Base-by-base conservation (phyloP, 2,113 vertebrate genomes). In the Alligator mississippiensis region DNA sequence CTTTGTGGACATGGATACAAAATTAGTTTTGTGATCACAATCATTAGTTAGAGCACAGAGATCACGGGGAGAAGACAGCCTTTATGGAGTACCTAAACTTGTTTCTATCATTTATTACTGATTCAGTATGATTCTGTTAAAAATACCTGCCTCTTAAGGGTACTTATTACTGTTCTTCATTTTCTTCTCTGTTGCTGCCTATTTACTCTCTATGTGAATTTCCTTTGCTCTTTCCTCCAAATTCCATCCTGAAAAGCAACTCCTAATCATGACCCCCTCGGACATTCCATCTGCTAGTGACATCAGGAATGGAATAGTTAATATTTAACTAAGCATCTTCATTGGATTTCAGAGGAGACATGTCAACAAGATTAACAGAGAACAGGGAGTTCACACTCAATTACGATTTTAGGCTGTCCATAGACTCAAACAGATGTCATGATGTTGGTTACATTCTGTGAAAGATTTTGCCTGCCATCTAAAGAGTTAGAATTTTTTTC, bases 41-140 rank as follows among this genome's bases (percentile, higher is more conserved):
- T 38, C 9, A 21, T 58, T 28, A 30, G 16, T 14, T 47, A 17
- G 27, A 30, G 4, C 4, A 30, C 3, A 22, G 30, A 47, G 38
- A 21, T 2, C 22, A 58, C 0, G 77, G 3, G 4, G 2, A 79
- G 55, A 63, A 89, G 47, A 47, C 47, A 47, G 47, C 47, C 2
- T 14, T 57, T 4, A n/a, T 68, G 16, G n/a, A 86, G 88, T 17
- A 30, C 1, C 70, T 1, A 58, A 3, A 70, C 4, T 22, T 47
- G 54, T 3, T 59, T 9, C 9, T 47, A 77, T 0, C 59, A 27
- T 3, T 34, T 28, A 27, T 88, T 88, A 87, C 22, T 84, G 22
- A 89, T 54, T 88, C 55, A 62, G 24, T 85, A 77, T 4, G 77
- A 79, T 15, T 54, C 64, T 62, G 25, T 47, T 15, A 16, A 9